Percentiles rank a stretch among this genome's conserved stretches.
Evolutionary conservation across 2,888 invertebrate species (phyloP).

Genomic region (Bruchidius siliquastri): DNA sequence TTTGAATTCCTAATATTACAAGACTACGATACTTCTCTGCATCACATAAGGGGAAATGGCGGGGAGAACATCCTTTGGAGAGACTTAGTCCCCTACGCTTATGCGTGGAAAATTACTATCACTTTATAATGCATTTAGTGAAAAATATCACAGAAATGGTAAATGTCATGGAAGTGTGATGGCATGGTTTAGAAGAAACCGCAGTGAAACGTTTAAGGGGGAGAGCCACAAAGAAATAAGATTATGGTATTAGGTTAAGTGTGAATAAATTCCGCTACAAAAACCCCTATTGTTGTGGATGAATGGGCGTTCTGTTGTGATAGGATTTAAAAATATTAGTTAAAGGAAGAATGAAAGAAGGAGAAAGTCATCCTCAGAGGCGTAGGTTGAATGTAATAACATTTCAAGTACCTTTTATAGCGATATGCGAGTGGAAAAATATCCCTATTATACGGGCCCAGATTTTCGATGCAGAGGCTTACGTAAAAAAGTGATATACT

Average conservation of each 20-base stretch:
- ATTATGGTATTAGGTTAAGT: constrained; percentile 28
- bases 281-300: constrained; percentile 23
- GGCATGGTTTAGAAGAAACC: background rate
- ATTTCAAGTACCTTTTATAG: background rate
- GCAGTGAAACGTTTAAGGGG: background rate
- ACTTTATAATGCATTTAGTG: too few species aligned
- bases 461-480: background rate
- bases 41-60: too few species aligned
- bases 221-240: constrained; percentile 20
- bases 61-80: too few species aligned
- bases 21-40: too few species aligned
- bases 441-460: background rate
- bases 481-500: too few species aligned
- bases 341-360: constrained; percentile 10
- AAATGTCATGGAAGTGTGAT: background rate
- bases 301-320: constrained; percentile 29
- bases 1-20: too few species aligned
- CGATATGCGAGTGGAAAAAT: background rate
- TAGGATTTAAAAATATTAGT: constrained; percentile 28
- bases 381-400: constrained; percentile 5
- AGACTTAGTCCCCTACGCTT: too few species aligned
- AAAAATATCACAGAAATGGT: background rate
- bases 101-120: too few species aligned
- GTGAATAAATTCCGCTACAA: constrained; percentile 31
- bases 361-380: constrained; percentile 13